A percentile compares a stretch with the other conserved stretches of the same genome.
Evolutionary conservation across 2,888 invertebrate genomes (phyloP).

Genomic region (Cotesia congregata): DNA sequence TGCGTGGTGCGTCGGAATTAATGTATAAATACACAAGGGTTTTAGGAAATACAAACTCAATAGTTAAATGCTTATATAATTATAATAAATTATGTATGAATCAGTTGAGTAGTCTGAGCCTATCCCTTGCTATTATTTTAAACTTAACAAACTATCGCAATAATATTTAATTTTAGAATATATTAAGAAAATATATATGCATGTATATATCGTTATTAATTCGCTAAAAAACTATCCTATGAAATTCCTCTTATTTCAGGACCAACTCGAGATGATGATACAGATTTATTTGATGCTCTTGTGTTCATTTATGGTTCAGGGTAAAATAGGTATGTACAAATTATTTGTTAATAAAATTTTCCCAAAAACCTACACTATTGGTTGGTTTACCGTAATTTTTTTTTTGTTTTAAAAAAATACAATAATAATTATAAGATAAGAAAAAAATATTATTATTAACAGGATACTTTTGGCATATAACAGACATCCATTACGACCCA

Average conservation of each 20-base stretch:
- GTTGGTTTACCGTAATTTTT: too few species aligned
- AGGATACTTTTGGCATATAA: conserved; percentile 97
- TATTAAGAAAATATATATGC: background rate
- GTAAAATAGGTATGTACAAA: conserved; percentile 60
- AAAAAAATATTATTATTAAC: conserved; percentile 68
- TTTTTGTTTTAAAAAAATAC: too few species aligned
- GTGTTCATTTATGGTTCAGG: conserved; percentile 64
- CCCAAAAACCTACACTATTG: too few species aligned
- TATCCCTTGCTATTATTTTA: too few species aligned
- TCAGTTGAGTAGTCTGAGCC: background rate
- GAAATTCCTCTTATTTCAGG: conserved; percentile 33
- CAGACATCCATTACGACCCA: conserved; percentile 92
- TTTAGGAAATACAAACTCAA: conserved; percentile 6
- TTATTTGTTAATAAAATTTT: background rate
- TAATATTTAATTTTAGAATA: background rate
- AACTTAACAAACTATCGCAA: conserved; percentile 7
- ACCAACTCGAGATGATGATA: conserved; percentile 63
- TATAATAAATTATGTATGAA: background rate
- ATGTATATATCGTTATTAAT: too few species aligned
- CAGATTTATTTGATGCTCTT: conserved; percentile 65
- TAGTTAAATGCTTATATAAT: background rate
- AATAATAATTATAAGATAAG: too few species aligned
- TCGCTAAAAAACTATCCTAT: background rate
- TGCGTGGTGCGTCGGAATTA: background rate
- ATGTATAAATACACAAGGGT: background rate